Evolutionary conservation across 1,140 invertebrate species (phyloP).

Genomic region (Prorops nasuta): DNA sequence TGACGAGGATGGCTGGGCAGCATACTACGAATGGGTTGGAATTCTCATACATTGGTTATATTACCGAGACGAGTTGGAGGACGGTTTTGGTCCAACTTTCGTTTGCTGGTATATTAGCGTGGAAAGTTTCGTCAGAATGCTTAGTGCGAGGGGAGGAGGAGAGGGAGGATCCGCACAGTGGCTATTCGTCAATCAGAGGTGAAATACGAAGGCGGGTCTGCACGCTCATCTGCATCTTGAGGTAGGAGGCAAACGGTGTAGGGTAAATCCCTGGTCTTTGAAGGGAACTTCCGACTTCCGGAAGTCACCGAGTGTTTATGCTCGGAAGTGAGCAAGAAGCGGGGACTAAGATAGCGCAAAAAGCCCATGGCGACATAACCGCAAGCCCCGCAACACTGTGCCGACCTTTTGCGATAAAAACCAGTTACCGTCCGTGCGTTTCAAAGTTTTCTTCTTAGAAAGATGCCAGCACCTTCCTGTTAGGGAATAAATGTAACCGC

Average conservation of each 20-base stretch:
- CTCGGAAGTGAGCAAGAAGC: conserved; percentile 11
- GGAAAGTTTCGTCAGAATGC: no score
- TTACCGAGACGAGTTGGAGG: no score
- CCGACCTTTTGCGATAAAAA: conserved; percentile 37
- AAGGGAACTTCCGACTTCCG: conserved; percentile 36
- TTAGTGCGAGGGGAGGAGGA: no score
- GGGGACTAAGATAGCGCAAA: conserved; percentile 1
- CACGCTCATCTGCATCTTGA: no score
- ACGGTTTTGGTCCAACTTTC: no score
- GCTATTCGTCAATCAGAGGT: conserved; percentile 26
- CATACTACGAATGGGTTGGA: no score
- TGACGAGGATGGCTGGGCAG: no score
- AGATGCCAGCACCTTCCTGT: conserved; percentile 33
- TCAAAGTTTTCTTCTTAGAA: conserved; percentile 35
- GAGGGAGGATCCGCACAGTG: no score
- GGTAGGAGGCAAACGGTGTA: no score
- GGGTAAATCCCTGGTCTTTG: no score
- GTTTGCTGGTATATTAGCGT: no score
- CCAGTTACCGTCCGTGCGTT: conserved; percentile 34
- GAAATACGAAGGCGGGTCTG: conserved; percentile 23
- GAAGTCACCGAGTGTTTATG: conserved; percentile 28
- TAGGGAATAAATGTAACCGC: conserved; percentile 28
- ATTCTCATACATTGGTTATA: no score
- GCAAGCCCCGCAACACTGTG: conserved; percentile 23
- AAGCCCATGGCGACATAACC: not conserved